phyloP scores from a whole-genome alignment of 1,140 invertebrate species.

The Drosophila nikananu region DNA sequence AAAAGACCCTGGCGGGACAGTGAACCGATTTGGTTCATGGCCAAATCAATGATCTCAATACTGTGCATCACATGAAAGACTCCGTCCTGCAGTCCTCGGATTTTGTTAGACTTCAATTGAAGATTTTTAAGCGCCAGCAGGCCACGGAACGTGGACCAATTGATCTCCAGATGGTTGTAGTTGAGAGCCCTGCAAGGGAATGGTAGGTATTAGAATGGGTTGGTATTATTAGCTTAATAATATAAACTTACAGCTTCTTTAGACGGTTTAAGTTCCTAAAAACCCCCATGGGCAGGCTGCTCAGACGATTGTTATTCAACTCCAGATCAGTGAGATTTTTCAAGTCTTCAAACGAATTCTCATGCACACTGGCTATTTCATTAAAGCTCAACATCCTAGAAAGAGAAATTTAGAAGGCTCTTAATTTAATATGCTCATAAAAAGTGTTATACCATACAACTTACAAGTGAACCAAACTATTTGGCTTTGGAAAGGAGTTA shows the following conservation, averaged over 20 bases:
- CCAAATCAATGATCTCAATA: conserved; percentile 90
- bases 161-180: conserved; percentile 92
- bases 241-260: conserved; percentile 89
- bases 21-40: conserved; percentile 92
- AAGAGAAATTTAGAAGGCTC: conserved; percentile 28
- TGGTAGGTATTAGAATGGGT: not conserved
- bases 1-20: conserved; percentile 95
- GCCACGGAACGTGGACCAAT: conserved; percentile 92
- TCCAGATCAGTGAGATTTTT: conserved; percentile 90
- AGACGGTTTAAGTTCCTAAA: conserved; percentile 90
- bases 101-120: conserved; percentile 92
- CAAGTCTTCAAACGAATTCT: conserved; percentile 90
- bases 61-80: conserved; percentile 94
- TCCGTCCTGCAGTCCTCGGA: conserved; percentile 92
- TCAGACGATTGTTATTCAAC: conserved; percentile 92
- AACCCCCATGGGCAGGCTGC: conserved; percentile 89
- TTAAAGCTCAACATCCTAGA: conserved; percentile 91
- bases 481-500: conserved; percentile 86
- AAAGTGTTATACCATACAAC: conserved; percentile 42
- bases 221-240: too few relatives aligned
- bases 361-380: conserved; percentile 89
- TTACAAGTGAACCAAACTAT: conserved; percentile 86
- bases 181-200: conserved; percentile 88
- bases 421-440: not conserved
- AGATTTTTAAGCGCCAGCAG: conserved; percentile 90